Conservation (phyloP, 2,888 invertebrate genomes). For the Parnassius mnemosyne region DNA sequence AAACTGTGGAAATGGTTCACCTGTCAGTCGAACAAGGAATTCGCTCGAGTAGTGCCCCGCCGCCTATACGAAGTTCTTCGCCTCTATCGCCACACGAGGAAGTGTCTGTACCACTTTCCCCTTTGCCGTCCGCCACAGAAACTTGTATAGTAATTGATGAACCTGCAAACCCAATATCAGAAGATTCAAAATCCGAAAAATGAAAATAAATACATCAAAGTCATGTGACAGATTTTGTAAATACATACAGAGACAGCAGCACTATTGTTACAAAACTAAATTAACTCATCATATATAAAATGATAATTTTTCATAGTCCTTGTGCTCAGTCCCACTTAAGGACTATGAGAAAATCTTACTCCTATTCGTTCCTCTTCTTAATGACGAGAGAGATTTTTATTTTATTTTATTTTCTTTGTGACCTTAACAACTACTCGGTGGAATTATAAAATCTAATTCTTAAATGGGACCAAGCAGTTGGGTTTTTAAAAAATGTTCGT, state of each 20-base stretch:
- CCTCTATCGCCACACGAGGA: constrained; percentile 41
- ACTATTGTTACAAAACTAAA: too few species aligned
- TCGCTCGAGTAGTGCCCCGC: constrained; percentile 58
- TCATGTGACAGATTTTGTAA: neutral
- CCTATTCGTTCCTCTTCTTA: too few species aligned
- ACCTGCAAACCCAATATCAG: constrained; percentile 31
- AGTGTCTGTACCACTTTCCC: constrained; percentile 35
- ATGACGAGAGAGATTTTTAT: too few species aligned
- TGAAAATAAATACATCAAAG: constrained; percentile 36
- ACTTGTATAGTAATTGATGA: constrained; percentile 58
- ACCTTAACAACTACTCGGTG: too few species aligned
- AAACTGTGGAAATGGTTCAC: constrained; percentile 51
- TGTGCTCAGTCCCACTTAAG: too few species aligned
- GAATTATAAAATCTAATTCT: too few species aligned
- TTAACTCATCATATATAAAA: too few species aligned
- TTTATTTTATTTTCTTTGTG: too few species aligned
- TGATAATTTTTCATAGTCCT: too few species aligned
- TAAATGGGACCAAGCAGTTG: too few species aligned
- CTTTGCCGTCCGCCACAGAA: constrained; percentile 37
- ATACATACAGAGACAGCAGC: neutral
- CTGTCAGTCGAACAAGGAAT: constrained; percentile 49
- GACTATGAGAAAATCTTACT: too few species aligned
- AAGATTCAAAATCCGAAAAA: constrained; percentile 37
- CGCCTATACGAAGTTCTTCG: constrained; percentile 36
- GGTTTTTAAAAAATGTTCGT: too few species aligned